Base-by-base conservation (phyloP, 2,888 invertebrate species). In the Oasisia sp. region DNA sequence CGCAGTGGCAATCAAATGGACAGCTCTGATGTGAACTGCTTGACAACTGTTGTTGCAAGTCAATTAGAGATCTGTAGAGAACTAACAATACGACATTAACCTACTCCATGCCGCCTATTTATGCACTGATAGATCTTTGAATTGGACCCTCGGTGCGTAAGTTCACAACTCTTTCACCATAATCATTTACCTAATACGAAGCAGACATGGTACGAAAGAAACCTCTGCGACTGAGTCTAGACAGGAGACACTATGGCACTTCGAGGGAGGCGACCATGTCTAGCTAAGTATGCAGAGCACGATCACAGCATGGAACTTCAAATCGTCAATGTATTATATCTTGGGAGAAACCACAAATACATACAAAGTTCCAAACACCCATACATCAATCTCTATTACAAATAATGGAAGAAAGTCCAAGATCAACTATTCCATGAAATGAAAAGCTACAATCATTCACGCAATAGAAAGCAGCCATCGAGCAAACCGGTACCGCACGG, bases 121-220 rank as follows among this genome's bases (percentile, higher is more conserved):
- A 19, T 27, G n/a, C n/a, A 27, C 19, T 27, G 27, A n/a, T n/a
- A 74, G 74, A n/a, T 27, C 74, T 74, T 74, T 74, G 74, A 74
- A 74, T 14, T 74, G 19, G 74, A 19, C 19, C 74, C 74, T 74
- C 27, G 27, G 27, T 19, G 27, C 27, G n/a, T 27, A 74, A 3
- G 74, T 74, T n/a, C 74, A 74, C 5, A 74, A 74, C 74, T 74
- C n/a, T 74, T 74, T 74, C 74, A 74, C 7, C 74, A 74, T 74
- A 74, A 74, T 74, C 19, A 74, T n/a, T 74, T 74, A 74, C 74
- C 27, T 74, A 74, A 74, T 74, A n/a, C 74, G 74, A 74, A 74
- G 74, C 74, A 74, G 74, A n/a, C 74, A 50, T 1, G 19, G 14
- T 19, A n/a, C 74, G 3, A 74, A 74, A 27, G n/a, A 74, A 74